These are phyloP conservation scores for Nomada ruficornis DNA, from an alignment of 2,888 invertebrate genomes.

Conservation along the genomic window DNA sequence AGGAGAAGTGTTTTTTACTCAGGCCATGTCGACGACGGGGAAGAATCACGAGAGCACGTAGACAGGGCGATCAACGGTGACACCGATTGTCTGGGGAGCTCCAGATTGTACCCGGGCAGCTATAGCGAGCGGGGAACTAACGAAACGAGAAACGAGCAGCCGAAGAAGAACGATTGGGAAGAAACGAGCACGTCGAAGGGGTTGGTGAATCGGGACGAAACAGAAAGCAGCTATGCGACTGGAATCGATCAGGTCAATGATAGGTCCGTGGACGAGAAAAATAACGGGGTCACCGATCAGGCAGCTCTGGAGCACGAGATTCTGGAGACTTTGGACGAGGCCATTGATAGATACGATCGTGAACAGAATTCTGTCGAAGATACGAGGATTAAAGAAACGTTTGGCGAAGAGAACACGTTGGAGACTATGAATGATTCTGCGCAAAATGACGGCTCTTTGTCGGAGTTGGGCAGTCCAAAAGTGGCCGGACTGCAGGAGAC, in stretches of 20 bases:
- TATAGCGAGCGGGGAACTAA: slow-evolving; percentile 25
- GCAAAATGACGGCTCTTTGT: slow-evolving; percentile 69
- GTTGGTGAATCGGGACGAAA: slow-evolving; percentile 12
- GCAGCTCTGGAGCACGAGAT: slow-evolving; percentile 70
- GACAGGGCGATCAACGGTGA: slow-evolving; percentile 30
- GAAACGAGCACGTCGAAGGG: not conserved
- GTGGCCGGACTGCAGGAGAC: slow-evolving; percentile 66
- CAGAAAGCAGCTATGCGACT: not conserved
- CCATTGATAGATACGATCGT: slow-evolving; percentile 80
- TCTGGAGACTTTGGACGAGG: slow-evolving; percentile 79
- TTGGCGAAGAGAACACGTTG: not conserved
- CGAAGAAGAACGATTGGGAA: not conserved
- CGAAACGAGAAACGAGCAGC: slow-evolving; percentile 28
- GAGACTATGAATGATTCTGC: slow-evolving; percentile 78
- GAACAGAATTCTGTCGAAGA: slow-evolving; percentile 40
- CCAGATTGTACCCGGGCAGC: slow-evolving; percentile 70
- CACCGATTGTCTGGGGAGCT: slow-evolving; percentile 64
- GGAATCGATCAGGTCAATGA: not conserved
- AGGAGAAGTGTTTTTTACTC: slow-evolving; percentile 53
- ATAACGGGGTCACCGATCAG: slow-evolving; percentile 52
- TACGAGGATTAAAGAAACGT: slow-evolving; percentile 27
- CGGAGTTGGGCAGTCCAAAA: slow-evolving; percentile 54
- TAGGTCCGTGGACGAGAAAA: slow-evolving; percentile 19
- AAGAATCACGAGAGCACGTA: slow-evolving; percentile 28
- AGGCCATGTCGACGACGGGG: slow-evolving; percentile 8